A percentile compares a stretch with the other conserved stretches of the same genome.
Conservation (phyloP, 1,140 invertebrate species). For the Psix sp. region DNA sequence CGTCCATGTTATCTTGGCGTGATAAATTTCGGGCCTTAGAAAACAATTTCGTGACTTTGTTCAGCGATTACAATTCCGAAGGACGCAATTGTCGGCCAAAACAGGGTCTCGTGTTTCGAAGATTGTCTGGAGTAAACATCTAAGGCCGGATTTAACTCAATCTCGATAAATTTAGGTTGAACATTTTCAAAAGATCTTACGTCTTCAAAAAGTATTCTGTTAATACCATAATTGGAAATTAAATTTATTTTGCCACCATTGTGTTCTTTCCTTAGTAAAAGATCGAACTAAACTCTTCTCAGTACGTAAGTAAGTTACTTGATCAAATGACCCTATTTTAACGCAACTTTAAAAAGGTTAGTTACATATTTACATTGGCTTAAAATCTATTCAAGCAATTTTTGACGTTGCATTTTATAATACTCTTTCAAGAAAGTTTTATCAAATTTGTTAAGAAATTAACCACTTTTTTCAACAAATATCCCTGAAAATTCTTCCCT, state of each 20-base stretch:
- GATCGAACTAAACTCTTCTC: no score
- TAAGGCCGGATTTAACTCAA: slow-evolving; percentile 23
- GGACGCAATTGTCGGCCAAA: no score
- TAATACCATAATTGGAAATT: no score
- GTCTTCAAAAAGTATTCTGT: no score
- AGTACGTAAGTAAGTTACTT: no score
- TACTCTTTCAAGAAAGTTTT: not conserved
- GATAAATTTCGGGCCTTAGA: slow-evolving; percentile 22
- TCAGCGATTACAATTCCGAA: no score
- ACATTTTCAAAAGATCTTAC: slow-evolving; percentile 8
- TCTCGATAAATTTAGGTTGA: slow-evolving; percentile 28
- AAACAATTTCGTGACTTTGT: slow-evolving; percentile 30
- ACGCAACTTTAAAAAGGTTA: no score
- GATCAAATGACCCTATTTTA: no score
- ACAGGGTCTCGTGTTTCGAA: slow-evolving; percentile 4
- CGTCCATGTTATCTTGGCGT: slow-evolving; percentile 16
- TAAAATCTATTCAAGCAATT: not conserved
- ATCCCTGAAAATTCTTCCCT: not conserved
- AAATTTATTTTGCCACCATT: no score
- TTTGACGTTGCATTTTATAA: no score
- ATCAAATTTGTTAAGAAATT: not conserved
- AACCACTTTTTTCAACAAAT: not conserved
- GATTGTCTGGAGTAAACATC: slow-evolving; percentile 17
- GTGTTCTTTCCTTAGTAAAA: no score
- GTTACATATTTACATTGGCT: no score